Percentiles rank a stretch among this genome's conserved stretches.
phyloP scores from a whole-genome alignment of 2,113 vertebrate species.

The Mus pahari region DNA sequence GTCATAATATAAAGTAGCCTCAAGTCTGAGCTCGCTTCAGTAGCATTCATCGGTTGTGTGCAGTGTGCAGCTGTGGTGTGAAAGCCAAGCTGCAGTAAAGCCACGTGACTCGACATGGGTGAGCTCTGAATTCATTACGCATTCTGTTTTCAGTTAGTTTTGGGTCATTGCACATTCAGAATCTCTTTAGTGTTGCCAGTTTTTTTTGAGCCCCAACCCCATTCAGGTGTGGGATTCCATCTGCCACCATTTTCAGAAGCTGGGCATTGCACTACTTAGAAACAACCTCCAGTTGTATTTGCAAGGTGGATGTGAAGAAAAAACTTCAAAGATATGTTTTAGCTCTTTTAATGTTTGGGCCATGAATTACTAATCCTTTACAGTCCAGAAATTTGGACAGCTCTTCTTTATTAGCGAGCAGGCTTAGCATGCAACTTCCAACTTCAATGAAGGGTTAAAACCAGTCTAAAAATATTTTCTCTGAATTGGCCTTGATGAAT shows the following conservation, averaged over 20 bases:
- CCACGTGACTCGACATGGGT: not conserved
- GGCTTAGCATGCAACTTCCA: not conserved
- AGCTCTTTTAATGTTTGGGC: constrained; percentile 2
- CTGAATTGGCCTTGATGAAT: not conserved
- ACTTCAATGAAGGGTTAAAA: not conserved
- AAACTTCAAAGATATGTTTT: not conserved
- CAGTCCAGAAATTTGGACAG: not conserved
- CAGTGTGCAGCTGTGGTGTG: not conserved
- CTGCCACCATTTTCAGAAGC: not conserved
- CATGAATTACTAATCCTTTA: not conserved
- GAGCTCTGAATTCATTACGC: not conserved
- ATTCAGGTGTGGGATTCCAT: not conserved
- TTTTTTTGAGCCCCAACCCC: not conserved
- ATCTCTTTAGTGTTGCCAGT: not conserved
- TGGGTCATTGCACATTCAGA: not conserved
- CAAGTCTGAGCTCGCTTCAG: not conserved
- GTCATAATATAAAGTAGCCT: not conserved
- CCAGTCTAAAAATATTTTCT: not conserved
- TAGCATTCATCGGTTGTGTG: not conserved
- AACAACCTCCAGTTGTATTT: not conserved
- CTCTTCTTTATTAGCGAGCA: not conserved
- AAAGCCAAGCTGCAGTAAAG: not conserved
- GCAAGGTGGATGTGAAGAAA: not conserved
- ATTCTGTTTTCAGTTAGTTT: not conserved
- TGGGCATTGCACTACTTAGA: not conserved